Evolutionary conservation across 1,140 invertebrate genomes (phyloP).

Genomic region (Hirudo medicinalis): DNA sequence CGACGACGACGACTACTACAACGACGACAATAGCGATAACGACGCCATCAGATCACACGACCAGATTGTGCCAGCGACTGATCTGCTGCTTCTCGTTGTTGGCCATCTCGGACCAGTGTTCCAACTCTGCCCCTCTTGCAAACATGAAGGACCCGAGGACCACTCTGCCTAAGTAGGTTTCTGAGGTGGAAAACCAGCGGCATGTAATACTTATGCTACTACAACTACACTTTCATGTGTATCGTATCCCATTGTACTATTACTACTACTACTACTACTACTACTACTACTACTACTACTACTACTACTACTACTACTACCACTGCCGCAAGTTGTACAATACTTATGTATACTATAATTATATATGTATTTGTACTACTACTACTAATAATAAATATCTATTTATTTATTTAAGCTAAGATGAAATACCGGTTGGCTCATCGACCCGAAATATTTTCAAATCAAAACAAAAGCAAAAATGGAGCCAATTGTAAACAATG

Average conservation of each 20-base stretch:
- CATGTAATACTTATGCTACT: not conserved
- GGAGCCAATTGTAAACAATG: too few species aligned
- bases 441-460: too few species aligned
- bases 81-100: conserved; percentile 39
- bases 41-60: too few species aligned
- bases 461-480: too few species aligned
- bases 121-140: conserved; percentile 59
- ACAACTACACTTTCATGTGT: too few species aligned
- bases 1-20: too few species aligned
- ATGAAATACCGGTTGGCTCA: too few species aligned
- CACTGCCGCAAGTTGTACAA: too few species aligned
- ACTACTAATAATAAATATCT: not conserved
- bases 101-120: conserved; percentile 58
- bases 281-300: not conserved
- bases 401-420: too few species aligned
- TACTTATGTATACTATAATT: too few species aligned
- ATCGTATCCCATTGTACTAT: not conserved
- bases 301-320: conserved; percentile 1
- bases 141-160: conserved; percentile 69
- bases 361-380: too few species aligned
- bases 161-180: conserved; percentile 51
- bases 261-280: not conserved
- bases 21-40: too few species aligned
- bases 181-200: not conserved
- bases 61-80: conserved; percentile 40